These are phyloP conservation scores for Hermetia illucens DNA, from an alignment of 1,140 invertebrate genomes.

Conservation along the genomic window DNA sequence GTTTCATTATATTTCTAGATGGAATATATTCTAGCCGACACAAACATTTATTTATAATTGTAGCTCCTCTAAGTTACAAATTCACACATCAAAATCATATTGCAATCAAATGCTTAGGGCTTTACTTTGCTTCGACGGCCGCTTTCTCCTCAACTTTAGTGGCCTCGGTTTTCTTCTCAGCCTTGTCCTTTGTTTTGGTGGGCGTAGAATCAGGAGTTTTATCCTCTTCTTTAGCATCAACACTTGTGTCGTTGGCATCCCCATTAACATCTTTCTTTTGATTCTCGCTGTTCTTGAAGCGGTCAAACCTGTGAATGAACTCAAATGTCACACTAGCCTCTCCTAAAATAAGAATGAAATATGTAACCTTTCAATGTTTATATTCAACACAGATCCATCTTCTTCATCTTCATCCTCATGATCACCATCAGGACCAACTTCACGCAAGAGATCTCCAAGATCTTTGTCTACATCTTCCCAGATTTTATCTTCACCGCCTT, in stretches of 20 bases:
- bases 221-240: slow-evolving; percentile 9
- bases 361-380: slow-evolving; percentile 26
- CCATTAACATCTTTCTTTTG: slow-evolving; percentile 15
- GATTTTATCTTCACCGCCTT: slow-evolving; percentile 46
- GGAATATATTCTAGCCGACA: too few relatives aligned
- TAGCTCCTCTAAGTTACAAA: too few relatives aligned
- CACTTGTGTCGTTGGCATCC: slow-evolving; percentile 9
- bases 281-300: slow-evolving; percentile 19
- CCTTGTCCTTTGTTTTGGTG: background rate
- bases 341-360: background rate
- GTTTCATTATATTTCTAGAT: too few relatives aligned
- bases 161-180: background rate
- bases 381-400: slow-evolving; percentile 45
- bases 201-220: slow-evolving; percentile 11
- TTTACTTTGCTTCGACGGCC: background rate
- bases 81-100: too few relatives aligned
- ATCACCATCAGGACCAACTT: slow-evolving; percentile 38
- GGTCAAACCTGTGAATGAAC: slow-evolving; percentile 17
- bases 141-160: background rate
- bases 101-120: too few relatives aligned
- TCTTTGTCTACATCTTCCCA: slow-evolving; percentile 65
- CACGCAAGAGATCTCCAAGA: slow-evolving; percentile 48
- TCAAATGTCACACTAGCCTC: too few relatives aligned
- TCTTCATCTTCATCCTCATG: slow-evolving; percentile 50
- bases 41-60: too few relatives aligned